Evolutionary conservation across 2,888 invertebrate genomes (phyloP).

Genomic region (Machimus atricapillus): DNA sequence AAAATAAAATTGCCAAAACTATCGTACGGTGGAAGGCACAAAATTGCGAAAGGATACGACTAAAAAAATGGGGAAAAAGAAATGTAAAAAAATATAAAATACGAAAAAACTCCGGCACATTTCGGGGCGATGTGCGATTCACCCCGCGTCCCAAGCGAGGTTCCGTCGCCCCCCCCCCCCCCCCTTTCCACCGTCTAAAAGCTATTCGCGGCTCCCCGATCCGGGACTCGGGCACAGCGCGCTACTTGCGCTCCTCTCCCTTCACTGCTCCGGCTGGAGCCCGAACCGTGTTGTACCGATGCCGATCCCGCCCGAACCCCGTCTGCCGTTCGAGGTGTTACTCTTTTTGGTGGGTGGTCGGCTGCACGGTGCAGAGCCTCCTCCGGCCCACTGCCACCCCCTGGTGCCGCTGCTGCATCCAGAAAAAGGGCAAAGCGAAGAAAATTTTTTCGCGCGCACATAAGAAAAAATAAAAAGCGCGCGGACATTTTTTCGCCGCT

Average conservation of each 20-base stretch:
- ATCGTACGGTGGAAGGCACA: neutral
- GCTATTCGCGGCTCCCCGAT: conserved; percentile 11
- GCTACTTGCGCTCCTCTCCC: neutral
- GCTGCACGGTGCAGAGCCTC: neutral
- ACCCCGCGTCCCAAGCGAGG: neutral
- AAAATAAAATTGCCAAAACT: conserved; percentile 7
- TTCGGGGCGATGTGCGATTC: conserved; percentile 3
- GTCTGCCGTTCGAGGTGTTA: neutral
- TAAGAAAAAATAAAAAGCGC: conserved; percentile 31
- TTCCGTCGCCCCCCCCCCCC: neutral
- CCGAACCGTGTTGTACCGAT: neutral
- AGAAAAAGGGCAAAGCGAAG: conserved; percentile 26
- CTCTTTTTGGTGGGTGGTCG: neutral
- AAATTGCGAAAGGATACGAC: neutral
- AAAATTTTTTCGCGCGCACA: conserved; percentile 39
- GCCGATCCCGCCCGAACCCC: neutral
- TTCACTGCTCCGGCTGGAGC: neutral
- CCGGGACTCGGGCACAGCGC: neutral
- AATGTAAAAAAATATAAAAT: neutral
- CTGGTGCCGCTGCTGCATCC: neutral
- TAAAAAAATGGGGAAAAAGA: neutral
- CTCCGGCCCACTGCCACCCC: neutral
- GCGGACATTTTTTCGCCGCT: conserved; percentile 19
- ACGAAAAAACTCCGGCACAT: neutral
- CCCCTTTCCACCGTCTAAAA: conserved; percentile 10